Conservation (phyloP, 2,888 invertebrate species). For the Philonicus albiceps region DNA sequence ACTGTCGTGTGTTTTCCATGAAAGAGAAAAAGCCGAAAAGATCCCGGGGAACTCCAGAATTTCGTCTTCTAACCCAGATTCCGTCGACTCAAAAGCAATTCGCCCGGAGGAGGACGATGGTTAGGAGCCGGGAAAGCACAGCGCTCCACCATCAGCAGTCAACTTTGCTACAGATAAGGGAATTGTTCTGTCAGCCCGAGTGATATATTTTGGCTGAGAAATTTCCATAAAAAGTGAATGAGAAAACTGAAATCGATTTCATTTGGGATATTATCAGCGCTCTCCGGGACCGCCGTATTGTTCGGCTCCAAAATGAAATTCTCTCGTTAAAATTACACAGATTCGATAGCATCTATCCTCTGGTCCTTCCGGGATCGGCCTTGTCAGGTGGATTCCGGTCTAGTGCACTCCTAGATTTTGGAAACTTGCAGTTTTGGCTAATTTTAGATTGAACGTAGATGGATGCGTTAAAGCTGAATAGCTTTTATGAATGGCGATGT, state of each 20-base stretch:
- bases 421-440: too few relatives aligned
- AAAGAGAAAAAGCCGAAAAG: constrained; percentile 26
- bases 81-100: constrained; percentile 38
- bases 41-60: constrained; percentile 29
- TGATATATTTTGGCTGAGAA: constrained; percentile 72
- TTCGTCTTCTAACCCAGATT: constrained; percentile 37
- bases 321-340: constrained; percentile 30
- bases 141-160: constrained; percentile 55
- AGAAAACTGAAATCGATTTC: constrained; percentile 41
- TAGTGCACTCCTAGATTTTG: neutral
- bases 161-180: constrained; percentile 67
- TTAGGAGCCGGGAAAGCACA: constrained; percentile 35
- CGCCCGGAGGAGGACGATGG: constrained; percentile 30
- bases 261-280: constrained; percentile 30
- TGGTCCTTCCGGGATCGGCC: neutral
- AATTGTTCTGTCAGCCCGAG: constrained; percentile 74
- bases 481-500: too few relatives aligned
- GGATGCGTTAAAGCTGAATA: too few relatives aligned
- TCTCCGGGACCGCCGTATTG: constrained; percentile 35
- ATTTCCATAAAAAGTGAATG: constrained; percentile 64
- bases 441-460: too few relatives aligned
- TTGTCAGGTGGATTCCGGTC: neutral
- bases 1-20: constrained; percentile 34
- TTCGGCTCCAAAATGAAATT: constrained; percentile 35
- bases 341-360: constrained; percentile 27